phyloP scores from a whole-genome alignment of 1,140 invertebrate species.

The Triops longicaudatus region DNA sequence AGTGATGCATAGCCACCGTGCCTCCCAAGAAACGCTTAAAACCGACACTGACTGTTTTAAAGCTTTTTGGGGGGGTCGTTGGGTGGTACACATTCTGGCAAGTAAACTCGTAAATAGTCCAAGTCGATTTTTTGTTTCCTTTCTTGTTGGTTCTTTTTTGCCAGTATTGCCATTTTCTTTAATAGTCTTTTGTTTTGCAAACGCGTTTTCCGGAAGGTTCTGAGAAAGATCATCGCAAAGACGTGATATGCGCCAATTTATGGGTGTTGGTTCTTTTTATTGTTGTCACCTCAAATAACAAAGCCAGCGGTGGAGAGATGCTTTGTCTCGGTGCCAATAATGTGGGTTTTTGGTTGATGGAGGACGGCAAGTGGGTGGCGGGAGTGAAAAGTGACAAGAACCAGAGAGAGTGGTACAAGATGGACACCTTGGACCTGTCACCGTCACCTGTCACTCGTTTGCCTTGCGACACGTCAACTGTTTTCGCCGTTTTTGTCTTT shows the following conservation, averaged over 20 bases:
- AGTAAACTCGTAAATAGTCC: background rate
- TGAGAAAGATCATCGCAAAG: no score
- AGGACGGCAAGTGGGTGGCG: no score
- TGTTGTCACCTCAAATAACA: no score
- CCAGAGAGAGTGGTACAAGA: background rate
- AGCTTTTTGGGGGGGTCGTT: no score
- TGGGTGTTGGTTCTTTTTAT: no score
- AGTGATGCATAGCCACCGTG: background rate
- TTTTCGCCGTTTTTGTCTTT: background rate
- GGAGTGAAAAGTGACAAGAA: background rate
- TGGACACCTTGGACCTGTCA: constrained; percentile 3
- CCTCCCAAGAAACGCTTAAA: background rate
- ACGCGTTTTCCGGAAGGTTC: no score
- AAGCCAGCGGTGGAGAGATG: background rate
- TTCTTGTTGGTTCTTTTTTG: background rate
- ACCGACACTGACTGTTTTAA: no score
- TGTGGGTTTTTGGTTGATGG: background rate
- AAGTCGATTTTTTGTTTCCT: background rate
- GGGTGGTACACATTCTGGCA: background rate
- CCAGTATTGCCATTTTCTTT: background rate
- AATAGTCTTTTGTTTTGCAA: background rate
- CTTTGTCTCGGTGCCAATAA: constrained; percentile 6
- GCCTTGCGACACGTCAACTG: background rate
- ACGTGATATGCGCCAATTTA: no score
- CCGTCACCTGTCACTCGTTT: constrained; percentile 1